Conservation (phyloP, 2,888 invertebrate genomes). For the Patella ulyssiponensis region DNA sequence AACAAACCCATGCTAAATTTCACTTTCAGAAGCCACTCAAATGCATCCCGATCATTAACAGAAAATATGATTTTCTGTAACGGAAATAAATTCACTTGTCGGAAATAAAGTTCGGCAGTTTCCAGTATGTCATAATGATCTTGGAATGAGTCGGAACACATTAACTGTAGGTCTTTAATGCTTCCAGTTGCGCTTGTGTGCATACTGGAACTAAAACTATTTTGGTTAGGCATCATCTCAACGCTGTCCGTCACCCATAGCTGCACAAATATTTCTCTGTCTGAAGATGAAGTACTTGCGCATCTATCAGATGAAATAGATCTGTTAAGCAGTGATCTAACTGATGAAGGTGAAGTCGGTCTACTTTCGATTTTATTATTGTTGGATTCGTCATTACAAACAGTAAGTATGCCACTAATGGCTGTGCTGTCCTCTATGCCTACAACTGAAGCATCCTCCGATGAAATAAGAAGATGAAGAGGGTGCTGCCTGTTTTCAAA, state of each 20-base stretch:
- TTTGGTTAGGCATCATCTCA: not conserved
- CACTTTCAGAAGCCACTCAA: conserved; percentile 55
- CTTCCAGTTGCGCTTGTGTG: not conserved
- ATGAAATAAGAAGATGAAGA: conserved; percentile 51
- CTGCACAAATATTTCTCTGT: not conserved
- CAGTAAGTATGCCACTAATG: conserved; percentile 8
- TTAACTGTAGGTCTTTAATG: conserved; percentile 16
- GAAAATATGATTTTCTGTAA: conserved; percentile 56
- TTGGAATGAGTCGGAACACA: conserved; percentile 45
- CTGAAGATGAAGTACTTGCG: not conserved
- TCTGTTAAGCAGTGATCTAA: not conserved
- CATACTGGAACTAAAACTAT: not conserved
- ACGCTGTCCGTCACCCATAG: not conserved
- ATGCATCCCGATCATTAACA: conserved; percentile 52
- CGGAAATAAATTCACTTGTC: conserved; percentile 48
- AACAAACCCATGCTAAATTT: conserved; percentile 55
- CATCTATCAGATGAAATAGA: not conserved
- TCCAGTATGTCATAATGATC: conserved; percentile 55
- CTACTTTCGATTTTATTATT: conserved; percentile 4
- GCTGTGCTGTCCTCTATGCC: conserved; percentile 2
- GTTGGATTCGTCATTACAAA: conserved; percentile 1
- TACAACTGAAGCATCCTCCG: conserved; percentile 36
- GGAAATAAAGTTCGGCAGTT: conserved; percentile 44
- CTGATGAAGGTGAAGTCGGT: not conserved
- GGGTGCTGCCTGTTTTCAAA: conserved; percentile 43